Base-by-base conservation (phyloP, 2,888 invertebrate species). In the Saturnia japonica region DNA sequence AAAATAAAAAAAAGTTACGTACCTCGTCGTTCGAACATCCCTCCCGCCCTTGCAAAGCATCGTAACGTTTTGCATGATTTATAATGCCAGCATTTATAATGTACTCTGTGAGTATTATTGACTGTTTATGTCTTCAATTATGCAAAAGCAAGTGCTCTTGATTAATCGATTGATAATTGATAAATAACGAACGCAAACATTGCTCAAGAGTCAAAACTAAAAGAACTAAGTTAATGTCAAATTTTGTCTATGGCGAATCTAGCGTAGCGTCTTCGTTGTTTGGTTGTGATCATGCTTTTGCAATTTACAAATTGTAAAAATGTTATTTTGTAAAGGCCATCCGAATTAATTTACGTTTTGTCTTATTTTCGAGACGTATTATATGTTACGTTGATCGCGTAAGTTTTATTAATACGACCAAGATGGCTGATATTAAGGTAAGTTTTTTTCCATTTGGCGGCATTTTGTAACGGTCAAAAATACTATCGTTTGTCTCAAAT, bases 351-450 rank as follows among this genome's bases (percentile, higher is more conserved):
- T 74, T 76, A 78, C 75, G 80, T 77, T 82, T 81, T 76, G 82
- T 83, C 80, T 82, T 88, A 80, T 80, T 85, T 77, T 77, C 81
- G 79, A 87, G 85, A 82, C 85, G 82, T 80, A 85, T 80, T 73
- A 77, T 83, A 78, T 78, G 77, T 84, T 80, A 91, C 92, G 89
- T 90, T 85, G 85, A 90, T 89, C 89, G 89, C 89, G 81, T 79
- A 80, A 85, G 85, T 80, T 83, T 81, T 82, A 83, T 82, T 80
- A 85, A 80, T 81, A 81, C 81, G 72, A 77, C 78, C 90, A 94
- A 93, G 87, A 94, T 94, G 94, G 93, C 94, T 91, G 94, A 94
- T 94, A 93, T 94, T 86, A 94, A 93, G 92, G 94, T 94, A 83
- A 90, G 89, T 72, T 72, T 75, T n/a, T 76, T 68, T 71, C 43